phyloP scores from a whole-genome alignment of 2,113 vertebrate genomes.

The Pogona vitticeps region DNA sequence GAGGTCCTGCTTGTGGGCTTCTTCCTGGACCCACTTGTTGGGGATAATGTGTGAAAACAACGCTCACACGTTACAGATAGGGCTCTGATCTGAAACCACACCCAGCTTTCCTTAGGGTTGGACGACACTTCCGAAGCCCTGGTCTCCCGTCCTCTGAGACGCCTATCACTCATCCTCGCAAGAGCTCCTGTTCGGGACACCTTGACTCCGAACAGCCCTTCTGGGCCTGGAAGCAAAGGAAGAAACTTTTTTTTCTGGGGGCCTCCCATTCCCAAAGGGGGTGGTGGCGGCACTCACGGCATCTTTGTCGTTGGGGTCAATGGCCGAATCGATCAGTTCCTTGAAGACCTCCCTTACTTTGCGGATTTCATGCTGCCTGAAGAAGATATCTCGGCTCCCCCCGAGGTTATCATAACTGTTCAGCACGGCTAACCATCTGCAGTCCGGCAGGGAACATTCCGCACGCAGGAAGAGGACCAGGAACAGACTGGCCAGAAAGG shows the following conservation, averaged over 20 bases:
- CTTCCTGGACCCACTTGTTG: not conserved
- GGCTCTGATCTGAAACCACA: not conserved
- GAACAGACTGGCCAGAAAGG: not conserved
- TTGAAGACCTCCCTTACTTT: not conserved
- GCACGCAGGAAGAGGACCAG: not conserved
- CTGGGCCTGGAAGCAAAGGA: not conserved
- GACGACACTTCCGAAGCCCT: not conserved
- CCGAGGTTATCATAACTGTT: rapidly evolving
- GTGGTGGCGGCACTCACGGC: not conserved
- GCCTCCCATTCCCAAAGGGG: not conserved
- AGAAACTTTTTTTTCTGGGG: not conserved
- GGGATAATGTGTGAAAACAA: not conserved
- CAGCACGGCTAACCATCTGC: not conserved
- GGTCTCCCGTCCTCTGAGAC: too few species aligned
- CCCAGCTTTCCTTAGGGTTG: not conserved
- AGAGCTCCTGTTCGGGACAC: too few species aligned
- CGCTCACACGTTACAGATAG: not conserved
- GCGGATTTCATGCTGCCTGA: rapidly evolving
- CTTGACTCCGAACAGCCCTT: too few species aligned
- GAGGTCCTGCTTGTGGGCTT: not conserved
- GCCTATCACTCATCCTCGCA: too few species aligned
- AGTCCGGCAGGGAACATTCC: not conserved
- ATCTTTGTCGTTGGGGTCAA: not conserved
- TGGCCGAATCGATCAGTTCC: conserved; percentile 1
- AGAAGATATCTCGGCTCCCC: rapidly evolving